phyloP scores from a whole-genome alignment of 23 tunicate species.

The Halocynthia roretzi region DNA sequence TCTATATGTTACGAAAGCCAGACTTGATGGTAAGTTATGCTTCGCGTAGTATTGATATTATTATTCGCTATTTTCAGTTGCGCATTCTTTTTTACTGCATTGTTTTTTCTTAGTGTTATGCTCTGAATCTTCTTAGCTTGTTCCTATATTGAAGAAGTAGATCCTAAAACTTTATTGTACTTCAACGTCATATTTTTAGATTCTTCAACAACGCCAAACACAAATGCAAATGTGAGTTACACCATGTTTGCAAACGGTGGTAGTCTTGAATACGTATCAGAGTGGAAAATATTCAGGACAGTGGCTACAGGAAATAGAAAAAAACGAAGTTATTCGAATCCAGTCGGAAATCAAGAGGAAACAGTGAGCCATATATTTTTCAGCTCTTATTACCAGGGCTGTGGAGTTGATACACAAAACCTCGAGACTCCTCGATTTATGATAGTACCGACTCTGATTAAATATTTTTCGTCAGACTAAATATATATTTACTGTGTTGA shows the following conservation, averaged over 20 bases:
- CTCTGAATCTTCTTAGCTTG: background rate
- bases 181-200: background rate
- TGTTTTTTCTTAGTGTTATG: background rate
- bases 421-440: too few species aligned
- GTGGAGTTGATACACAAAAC: too few species aligned
- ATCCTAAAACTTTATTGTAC: too few species aligned
- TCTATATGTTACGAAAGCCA: conserved; percentile 1
- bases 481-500: too few species aligned
- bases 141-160: too few species aligned
- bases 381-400: too few species aligned
- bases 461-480: too few species aligned
- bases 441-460: too few species aligned
- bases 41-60: background rate
- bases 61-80: too few species aligned
- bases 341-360: conserved; percentile 26
- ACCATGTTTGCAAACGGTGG: conserved; percentile 2
- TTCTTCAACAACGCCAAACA: conserved; percentile 11
- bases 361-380: conserved; percentile 10
- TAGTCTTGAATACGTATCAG: conserved; percentile 41
- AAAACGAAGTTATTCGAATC: conserved; percentile 30
- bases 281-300: conserved; percentile 3
- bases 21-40: background rate
- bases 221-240: conserved; percentile 23
- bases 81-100: too few species aligned
- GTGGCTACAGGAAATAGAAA: conserved; percentile 5